A percentile compares a stretch with the other conserved stretches of the same genome.
Conservation (phyloP, 2,113 vertebrate genomes). For the Rissa tridactyla region DNA sequence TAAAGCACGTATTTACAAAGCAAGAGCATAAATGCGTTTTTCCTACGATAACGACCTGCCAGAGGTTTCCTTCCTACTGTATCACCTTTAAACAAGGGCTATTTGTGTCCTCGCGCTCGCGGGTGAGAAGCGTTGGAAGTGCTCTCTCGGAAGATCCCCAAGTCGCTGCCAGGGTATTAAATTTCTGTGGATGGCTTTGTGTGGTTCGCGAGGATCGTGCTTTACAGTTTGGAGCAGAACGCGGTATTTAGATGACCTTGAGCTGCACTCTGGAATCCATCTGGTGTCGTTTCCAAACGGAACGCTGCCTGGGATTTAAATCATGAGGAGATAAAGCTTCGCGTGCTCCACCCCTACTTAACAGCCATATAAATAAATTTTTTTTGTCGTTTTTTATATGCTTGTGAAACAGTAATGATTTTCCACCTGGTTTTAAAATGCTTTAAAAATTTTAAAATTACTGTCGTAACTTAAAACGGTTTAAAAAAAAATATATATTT, state of each 20-base stretch:
- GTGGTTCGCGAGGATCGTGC: not conserved
- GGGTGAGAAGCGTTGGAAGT: not conserved
- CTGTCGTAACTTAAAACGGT: not conserved
- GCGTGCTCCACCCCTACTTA: not conserved
- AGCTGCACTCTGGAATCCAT: conserved; percentile 20
- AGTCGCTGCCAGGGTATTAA: not conserved
- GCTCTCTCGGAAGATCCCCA: not conserved
- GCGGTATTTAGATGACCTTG: conserved; percentile 10
- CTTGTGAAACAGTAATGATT: not conserved
- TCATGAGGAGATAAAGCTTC: not conserved
- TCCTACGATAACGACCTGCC: rapidly evolving
- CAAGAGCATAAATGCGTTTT: rapidly evolving
- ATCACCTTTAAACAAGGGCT: not conserved
- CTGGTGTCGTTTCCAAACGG: not conserved
- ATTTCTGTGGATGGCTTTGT: not conserved
- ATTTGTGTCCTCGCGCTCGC: not conserved
- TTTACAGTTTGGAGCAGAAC: not conserved
- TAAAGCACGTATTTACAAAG: not conserved
- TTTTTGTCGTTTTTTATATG: not conserved
- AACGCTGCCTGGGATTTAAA: not conserved
- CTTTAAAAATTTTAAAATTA: not conserved
- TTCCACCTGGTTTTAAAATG: not conserved
- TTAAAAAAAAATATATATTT: not conserved
- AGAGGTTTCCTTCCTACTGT: not conserved
- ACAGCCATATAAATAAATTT: not conserved